phyloP scores from a whole-genome alignment of 2,888 invertebrate genomes.

The Andrena marginata region DNA sequence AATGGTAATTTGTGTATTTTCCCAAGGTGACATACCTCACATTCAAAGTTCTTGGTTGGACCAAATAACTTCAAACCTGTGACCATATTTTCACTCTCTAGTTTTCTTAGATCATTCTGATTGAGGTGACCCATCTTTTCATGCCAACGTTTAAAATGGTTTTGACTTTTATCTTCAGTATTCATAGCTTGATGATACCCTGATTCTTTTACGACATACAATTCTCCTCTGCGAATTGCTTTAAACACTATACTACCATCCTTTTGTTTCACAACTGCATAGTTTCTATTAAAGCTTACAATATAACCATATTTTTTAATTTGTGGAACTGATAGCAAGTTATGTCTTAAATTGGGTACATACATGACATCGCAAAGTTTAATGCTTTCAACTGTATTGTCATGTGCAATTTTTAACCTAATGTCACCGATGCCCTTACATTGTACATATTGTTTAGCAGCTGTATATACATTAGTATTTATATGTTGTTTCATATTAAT shows the following conservation, averaged over 20 bases:
- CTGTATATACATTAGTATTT: conserved; percentile 2
- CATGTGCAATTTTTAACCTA: neutral
- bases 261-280: conserved; percentile 8
- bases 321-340: conserved; percentile 6
- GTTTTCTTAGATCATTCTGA: neutral
- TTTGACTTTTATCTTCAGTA: conserved; percentile 10
- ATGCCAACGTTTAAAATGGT: conserved; percentile 10
- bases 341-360: conserved; percentile 17
- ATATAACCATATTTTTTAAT: conserved; percentile 6
- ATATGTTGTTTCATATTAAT: neutral
- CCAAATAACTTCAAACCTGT: neutral
- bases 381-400: neutral
- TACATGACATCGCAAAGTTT: neutral
- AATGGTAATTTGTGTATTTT: conserved; percentile 22
- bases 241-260: neutral
- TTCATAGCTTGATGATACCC: conserved; percentile 1
- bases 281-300: conserved; percentile 12
- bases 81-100: conserved; percentile 21
- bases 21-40: conserved; percentile 8
- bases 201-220: neutral
- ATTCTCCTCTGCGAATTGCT: conserved; percentile 8
- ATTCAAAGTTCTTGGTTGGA: neutral
- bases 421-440: conserved; percentile 3
- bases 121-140: conserved; percentile 8
- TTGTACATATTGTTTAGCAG: conserved; percentile 6